Percentiles rank a stretch among this genome's conserved stretches.
Conservation (phyloP, 1,140 invertebrate species). For the Caenorhabditis remanei region DNA sequence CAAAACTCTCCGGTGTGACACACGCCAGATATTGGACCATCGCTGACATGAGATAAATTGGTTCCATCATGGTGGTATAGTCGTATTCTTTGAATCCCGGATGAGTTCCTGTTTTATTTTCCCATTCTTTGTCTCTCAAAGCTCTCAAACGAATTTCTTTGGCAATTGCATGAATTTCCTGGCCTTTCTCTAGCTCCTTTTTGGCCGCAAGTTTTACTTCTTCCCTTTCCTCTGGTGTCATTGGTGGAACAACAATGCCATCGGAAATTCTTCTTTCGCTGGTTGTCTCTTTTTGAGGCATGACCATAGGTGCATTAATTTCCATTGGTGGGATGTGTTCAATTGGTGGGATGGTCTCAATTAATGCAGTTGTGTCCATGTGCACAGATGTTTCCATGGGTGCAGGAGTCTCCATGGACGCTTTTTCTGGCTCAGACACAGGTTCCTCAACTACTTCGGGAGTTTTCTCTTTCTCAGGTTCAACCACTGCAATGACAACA, state of each 20-base stretch:
- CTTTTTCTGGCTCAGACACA: neutral
- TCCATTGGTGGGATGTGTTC: too few relatives aligned
- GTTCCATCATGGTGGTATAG: neutral
- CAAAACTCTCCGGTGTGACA: constrained; percentile 11
- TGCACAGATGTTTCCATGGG: too few relatives aligned
- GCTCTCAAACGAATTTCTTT: neutral
- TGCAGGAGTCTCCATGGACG: too few relatives aligned
- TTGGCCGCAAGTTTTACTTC: neutral
- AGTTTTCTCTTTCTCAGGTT: neutral
- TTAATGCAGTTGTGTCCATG: too few relatives aligned
- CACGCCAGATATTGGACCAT: constrained; percentile 41
- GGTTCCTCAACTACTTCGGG: neutral
- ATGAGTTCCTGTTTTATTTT: neutral
- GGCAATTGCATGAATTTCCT: neutral
- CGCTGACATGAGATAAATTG: neutral
- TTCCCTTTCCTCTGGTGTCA: neutral
- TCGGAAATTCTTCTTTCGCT: too few relatives aligned
- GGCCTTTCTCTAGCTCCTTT: too few relatives aligned
- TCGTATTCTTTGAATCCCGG: constrained; percentile 4
- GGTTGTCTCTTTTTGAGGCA: too few relatives aligned
- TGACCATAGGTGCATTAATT: too few relatives aligned
- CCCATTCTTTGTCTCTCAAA: neutral
- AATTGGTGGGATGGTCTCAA: too few relatives aligned
- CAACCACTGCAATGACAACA: neutral
- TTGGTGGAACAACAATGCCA: too few relatives aligned